Conservation (phyloP, 2,113 vertebrate genomes). For the Puffinus mauretanicus region DNA sequence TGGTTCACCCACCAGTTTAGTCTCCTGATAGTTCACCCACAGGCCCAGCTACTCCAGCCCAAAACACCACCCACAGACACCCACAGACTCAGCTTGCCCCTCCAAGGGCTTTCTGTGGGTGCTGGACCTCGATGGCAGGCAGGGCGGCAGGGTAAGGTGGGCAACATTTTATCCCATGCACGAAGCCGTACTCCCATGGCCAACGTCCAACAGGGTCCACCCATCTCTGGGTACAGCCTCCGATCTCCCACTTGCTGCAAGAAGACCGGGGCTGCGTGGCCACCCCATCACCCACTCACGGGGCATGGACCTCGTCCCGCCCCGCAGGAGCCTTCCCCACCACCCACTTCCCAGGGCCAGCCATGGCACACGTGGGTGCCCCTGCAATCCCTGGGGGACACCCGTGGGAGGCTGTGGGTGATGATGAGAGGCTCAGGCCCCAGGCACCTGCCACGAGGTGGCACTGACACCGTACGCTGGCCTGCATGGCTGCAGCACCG, state of each 20-base stretch:
- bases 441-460: not conserved
- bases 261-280: not conserved
- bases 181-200: fast-evolving
- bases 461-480: not conserved
- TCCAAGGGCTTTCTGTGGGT: not conserved
- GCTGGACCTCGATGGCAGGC: not conserved
- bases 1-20: not conserved
- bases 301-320: fast-evolving
- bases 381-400: fast-evolving
- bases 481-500: not conserved
- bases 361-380: fast-evolving
- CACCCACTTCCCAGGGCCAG: not conserved
- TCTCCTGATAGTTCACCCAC: not conserved
- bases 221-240: not conserved
- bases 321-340: not conserved
- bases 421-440: not conserved
- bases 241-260: not conserved
- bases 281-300: fast-evolving
- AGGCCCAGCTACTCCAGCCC: not conserved
- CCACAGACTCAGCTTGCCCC: fast-evolving
- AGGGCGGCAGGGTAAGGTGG: not conserved
- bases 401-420: not conserved
- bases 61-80: not conserved
- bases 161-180: not conserved
- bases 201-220: fast-evolving